Conservation (phyloP, 1,140 invertebrate genomes). For the Delia radicum region DNA sequence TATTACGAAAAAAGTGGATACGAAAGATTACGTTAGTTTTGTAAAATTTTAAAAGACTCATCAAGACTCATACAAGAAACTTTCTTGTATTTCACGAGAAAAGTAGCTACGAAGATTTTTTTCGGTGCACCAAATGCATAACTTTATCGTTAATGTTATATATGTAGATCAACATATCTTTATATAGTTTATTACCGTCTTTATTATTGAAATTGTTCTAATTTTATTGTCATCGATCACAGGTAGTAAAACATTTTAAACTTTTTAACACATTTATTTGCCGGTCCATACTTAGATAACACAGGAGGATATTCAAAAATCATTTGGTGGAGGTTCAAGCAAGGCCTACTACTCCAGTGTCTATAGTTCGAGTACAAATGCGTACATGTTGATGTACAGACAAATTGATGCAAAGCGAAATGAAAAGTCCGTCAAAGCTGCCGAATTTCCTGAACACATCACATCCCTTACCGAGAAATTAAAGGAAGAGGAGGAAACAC, state of each 20-base stretch:
- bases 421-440: constrained; percentile 65
- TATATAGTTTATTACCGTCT: not conserved
- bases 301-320: constrained; percentile 79
- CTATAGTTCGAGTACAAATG: constrained; percentile 84
- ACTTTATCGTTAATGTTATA: no score
- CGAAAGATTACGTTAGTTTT: no score
- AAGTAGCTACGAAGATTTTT: no score
- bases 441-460: constrained; percentile 76
- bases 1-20: no score
- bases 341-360: constrained; percentile 73
- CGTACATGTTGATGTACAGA: constrained; percentile 92
- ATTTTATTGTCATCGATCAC: not conserved
- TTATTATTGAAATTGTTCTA: not conserved
- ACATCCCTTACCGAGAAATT: constrained; percentile 67
- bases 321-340: constrained; percentile 75
- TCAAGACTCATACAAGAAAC: no score
- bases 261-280: not conserved
- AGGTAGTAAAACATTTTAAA: not conserved
- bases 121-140: no score
- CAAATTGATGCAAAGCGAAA: constrained; percentile 76
- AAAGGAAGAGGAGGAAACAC: constrained; percentile 68
- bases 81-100: no score
- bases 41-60: no score
- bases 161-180: no score
- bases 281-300: constrained; percentile 61